Evolutionary conservation across 1,140 invertebrate genomes (phyloP), one percentile per base, ranked within the genome.

Genomic region (Hirudo medicinalis): DNA sequence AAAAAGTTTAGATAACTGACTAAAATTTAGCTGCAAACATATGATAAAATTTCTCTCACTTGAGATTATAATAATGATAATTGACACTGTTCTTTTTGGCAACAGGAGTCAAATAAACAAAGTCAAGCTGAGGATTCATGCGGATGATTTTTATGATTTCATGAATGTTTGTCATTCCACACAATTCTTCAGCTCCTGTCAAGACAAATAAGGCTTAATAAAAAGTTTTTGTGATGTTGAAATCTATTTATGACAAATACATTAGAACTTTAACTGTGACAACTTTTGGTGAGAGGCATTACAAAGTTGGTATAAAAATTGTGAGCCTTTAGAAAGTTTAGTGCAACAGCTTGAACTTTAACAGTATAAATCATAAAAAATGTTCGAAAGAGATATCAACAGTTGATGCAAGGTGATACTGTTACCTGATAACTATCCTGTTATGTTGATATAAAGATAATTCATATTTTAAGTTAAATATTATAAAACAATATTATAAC

Each of bases 51-150:
- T 20, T 8, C 22, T 77, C 79, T 75, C 75, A 81, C 81, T 80
- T 81, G 6, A 82, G 77, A 69, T 82, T 82, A 72, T 82, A 82
- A 71, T 82, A 82, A 73, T 82, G 80, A 71, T 80, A 81, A 54
- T 79, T 73, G 32, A 82, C 79, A 3, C 78, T 80, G 25, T 79
- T 78, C 73, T 81, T 81, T 20, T 78, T 77, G 49, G 80, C 78
- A 68, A 80, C 79, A 5, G 80, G 80, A 74, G 78, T 81, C 5
- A 82, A 77, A 72, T 82, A 82, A 13, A 82, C 68, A 72, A 82
- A 82, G 13, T 78, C 79, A 32, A 79, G 75, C 66, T 76, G 75
- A 32, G 76, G 75, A 72, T 80, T 71, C 2, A 76, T 75, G 68
- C 76, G 75, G 17, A 81, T 76, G 11, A 81, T 73, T 0, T 76